Conservation (phyloP, 2,888 invertebrate genomes). For the Cephalotes varians region DNA sequence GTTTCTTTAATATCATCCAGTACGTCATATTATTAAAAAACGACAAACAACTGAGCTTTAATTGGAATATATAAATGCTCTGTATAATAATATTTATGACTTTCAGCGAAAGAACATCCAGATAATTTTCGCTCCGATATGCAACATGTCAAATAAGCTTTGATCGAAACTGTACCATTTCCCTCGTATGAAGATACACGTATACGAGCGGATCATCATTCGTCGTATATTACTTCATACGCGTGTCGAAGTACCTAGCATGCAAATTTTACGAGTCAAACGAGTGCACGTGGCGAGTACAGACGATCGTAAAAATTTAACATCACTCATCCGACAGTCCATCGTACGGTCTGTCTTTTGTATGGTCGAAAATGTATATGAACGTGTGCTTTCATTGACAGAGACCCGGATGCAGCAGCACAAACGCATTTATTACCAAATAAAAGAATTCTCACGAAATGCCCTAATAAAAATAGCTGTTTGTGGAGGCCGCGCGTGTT, state of each 20-base stretch:
- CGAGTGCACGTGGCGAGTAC: slow-evolving; percentile 12
- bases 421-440: slow-evolving; percentile 23
- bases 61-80: slow-evolving; percentile 1
- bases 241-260: slow-evolving; percentile 35
- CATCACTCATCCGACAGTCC: slow-evolving; percentile 27
- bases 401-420: not conserved
- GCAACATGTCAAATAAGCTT: slow-evolving; percentile 24
- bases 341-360: slow-evolving; percentile 32
- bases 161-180: slow-evolving; percentile 26
- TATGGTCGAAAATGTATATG: not conserved
- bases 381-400: slow-evolving; percentile 7
- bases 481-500: not conserved
- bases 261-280: slow-evolving; percentile 52
- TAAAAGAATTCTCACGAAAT: slow-evolving; percentile 17
- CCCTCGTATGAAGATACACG: not conserved
- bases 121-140: not conserved
- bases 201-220: slow-evolving; percentile 16
- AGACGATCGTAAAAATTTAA: slow-evolving; percentile 47
- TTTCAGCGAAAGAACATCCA: not conserved
- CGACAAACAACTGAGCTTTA: not conserved
- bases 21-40: not conserved
- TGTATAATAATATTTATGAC: slow-evolving; percentile 24
- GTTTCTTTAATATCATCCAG: not conserved
- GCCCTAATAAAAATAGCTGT: slow-evolving; percentile 9
- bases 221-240: slow-evolving; percentile 37